A percentile compares a stretch with the other conserved stretches of the same genome.
These are phyloP conservation scores for Linnaemya tessellans DNA, from an alignment of 2,888 invertebrate genomes.

Conservation along the genomic window DNA sequence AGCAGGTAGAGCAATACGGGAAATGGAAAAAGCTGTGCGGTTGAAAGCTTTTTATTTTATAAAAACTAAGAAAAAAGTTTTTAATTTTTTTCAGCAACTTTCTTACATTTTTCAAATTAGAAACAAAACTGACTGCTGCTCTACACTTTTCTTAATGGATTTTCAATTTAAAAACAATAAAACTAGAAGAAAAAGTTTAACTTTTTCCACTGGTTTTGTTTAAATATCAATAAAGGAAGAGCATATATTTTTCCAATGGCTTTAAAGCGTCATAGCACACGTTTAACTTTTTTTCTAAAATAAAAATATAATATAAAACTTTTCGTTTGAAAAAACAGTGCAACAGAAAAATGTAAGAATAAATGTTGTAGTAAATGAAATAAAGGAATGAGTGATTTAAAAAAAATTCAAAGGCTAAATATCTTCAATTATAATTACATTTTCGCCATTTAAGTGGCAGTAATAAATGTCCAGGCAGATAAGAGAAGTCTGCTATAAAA, in stretches of 20 bases:
- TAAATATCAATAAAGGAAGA: conserved; percentile 28
- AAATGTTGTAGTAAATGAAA: not conserved
- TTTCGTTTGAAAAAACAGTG: not conserved
- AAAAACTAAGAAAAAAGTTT: conserved; percentile 32
- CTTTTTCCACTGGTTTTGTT: conserved; percentile 26
- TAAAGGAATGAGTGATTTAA: too few species aligned
- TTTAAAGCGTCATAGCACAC: conserved; percentile 29
- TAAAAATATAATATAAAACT: not conserved
- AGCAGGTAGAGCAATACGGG: not conserved
- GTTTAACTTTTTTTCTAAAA: not conserved
- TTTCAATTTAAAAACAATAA: conserved; percentile 59
- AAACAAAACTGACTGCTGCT: conserved; percentile 2
- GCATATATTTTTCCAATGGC: conserved; percentile 8
- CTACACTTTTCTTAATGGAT: conserved; percentile 62
- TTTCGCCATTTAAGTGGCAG: too few species aligned
- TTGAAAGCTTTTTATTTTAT: conserved; percentile 50
- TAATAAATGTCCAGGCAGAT: too few species aligned
- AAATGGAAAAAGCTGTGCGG: conserved; percentile 13
- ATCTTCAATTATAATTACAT: too few species aligned
- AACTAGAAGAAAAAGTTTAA: conserved; percentile 13
- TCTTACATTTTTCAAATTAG: not conserved
- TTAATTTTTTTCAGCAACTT: conserved; percentile 29
- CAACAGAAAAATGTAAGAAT: not conserved
- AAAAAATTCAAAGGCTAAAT: too few species aligned
- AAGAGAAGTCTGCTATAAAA: too few species aligned